Evolutionary conservation across 2,797 vertebrate genomes (phyloP).

Genomic region (Manis crassicaudata): DNA sequence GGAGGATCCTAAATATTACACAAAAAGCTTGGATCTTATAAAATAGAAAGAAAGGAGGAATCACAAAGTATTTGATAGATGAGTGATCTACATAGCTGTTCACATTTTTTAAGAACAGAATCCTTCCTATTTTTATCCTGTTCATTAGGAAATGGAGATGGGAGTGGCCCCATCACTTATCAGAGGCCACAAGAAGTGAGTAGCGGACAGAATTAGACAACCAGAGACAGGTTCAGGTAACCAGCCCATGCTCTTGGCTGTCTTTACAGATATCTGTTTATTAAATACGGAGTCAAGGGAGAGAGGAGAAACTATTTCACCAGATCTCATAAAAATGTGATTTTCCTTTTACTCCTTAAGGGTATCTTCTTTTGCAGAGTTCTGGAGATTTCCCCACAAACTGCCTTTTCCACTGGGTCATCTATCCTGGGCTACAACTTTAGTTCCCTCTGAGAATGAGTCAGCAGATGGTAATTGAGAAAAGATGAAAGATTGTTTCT

Average conservation of each 20-base stretch:
- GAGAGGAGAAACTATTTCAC: background rate
- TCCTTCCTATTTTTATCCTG: background rate
- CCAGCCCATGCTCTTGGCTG: background rate
- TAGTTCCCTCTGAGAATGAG: constrained; percentile 61
- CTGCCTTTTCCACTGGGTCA: background rate
- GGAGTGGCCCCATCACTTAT: background rate
- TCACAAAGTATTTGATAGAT: background rate
- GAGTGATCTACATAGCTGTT: background rate
- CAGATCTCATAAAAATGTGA: background rate
- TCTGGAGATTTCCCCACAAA: background rate
- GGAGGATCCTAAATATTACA: background rate
- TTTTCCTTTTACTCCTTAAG: background rate
- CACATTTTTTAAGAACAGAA: background rate
- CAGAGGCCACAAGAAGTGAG: background rate
- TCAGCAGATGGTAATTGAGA: constrained; percentile 40
- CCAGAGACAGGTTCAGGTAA: background rate
- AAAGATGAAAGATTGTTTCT: constrained; percentile 50
- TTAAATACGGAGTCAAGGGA: background rate
- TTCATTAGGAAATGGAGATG: background rate
- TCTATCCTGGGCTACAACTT: background rate
- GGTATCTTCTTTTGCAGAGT: background rate
- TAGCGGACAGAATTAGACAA: background rate
- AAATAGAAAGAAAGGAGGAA: background rate
- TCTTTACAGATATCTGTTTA: background rate
- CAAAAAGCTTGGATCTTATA: background rate